Evolutionary conservation across 2,113 vertebrate species (phyloP).

Genomic region (Lasiurus cinereus): DNA sequence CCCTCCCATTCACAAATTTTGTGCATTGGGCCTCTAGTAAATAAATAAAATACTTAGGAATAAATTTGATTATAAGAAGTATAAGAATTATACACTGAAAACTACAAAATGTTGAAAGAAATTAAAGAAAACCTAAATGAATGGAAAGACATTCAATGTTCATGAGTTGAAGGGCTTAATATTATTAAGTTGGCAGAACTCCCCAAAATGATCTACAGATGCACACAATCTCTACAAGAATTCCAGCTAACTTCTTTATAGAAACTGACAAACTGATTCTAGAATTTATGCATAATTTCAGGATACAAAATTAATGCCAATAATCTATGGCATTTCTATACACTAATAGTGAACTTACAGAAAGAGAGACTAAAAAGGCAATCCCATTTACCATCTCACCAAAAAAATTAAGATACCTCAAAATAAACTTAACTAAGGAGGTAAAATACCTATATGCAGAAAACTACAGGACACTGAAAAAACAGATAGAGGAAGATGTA

Average conservation of each 20-base stretch:
- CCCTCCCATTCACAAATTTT: too few species aligned
- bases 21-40: too few species aligned
- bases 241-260: neutral
- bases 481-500: too few species aligned
- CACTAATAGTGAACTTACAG: too few species aligned
- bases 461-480: too few species aligned
- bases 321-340: too few species aligned
- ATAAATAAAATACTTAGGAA: neutral
- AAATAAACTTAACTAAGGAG: too few species aligned
- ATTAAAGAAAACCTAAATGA: neutral
- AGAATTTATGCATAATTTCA: neutral
- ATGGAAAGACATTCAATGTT: neutral
- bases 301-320: too few species aligned
- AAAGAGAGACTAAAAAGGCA: too few species aligned
- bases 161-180: neutral
- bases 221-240: neutral
- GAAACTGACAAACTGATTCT: neutral
- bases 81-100: constrained; percentile 7
- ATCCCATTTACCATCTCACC: too few species aligned
- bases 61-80: neutral
- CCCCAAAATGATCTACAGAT: neutral
- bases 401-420: too few species aligned
- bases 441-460: too few species aligned
- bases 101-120: neutral
- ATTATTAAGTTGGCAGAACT: neutral